Evolutionary conservation across 2,888 invertebrate species (phyloP).

Genomic region (Anthrax anthrax): DNA sequence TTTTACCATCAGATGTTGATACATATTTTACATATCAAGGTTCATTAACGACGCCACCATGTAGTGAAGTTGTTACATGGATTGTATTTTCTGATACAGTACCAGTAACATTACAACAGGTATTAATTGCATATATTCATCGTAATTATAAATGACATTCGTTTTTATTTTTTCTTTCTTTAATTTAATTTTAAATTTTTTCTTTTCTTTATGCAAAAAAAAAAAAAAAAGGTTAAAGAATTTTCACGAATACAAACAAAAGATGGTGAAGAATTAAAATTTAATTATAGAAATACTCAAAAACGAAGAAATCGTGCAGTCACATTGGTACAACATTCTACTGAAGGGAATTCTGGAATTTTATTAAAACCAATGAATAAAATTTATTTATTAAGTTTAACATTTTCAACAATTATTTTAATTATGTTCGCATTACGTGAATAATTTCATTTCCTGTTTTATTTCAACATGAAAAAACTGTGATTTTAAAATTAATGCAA

Average conservation of each 20-base stretch:
- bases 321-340: slow-evolving; percentile 15
- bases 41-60: slow-evolving; percentile 59
- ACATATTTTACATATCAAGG: slow-evolving; percentile 51
- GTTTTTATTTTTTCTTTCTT: slow-evolving; percentile 10
- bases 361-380: no score
- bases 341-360: not conserved
- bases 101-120: slow-evolving; percentile 39
- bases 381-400: not conserved
- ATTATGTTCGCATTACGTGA: no score
- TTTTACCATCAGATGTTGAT: not conserved
- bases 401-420: no score
- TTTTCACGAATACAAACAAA: slow-evolving; percentile 31
- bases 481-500: no score
- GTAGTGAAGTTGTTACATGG: slow-evolving; percentile 62
- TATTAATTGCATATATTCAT: slow-evolving; percentile 14
- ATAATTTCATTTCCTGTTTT: no score
- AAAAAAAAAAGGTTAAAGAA: slow-evolving; percentile 28
- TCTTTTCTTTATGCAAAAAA: no score
- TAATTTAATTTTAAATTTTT: no score
- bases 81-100: slow-evolving; percentile 44
- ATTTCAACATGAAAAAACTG: no score
- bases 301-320: slow-evolving; percentile 23
- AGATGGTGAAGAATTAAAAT: slow-evolving; percentile 27
- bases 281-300: slow-evolving; percentile 35
- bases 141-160: not conserved